Evolutionary conservation across 2,797 vertebrate genomes (phyloP), one percentile per base, ranked within the genome.

Genomic region (Orientallactaga sibirica): DNA sequence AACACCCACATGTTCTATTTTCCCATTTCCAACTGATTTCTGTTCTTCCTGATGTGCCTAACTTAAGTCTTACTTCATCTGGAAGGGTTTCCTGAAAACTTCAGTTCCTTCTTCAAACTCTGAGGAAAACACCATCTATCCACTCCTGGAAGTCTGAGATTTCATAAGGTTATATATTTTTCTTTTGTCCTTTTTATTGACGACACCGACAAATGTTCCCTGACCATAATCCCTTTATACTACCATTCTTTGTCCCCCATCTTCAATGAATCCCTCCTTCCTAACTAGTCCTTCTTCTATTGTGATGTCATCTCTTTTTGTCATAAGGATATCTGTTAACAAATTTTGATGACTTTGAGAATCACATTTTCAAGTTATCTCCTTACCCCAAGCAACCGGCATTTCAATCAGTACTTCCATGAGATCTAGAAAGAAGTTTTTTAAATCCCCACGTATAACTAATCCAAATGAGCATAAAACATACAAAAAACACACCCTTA

Each of bases 351-450:
- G 15, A 4, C 70, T 70, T 68, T 16, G 3, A 92, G 73, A n/a
- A 71, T 76, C 18, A 58, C 33, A 52, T 64, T 25, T 94, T 75
- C 10, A 52, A 71, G 20, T 77, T 80, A 79, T 61, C 24, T 68
- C 76, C 73, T 71, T 18, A 2, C 18, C 8, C 15, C 2, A 83
- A 90, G 62, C n/a, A 85, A 3, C 18, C 41, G 22, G 19, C 9
- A 62, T 27, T 48, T 91, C 41, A 84, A 37, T 73, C 12, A 84
- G 75, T 43, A 83, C 4, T 83, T 89, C 41, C 76, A 20, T 62
- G 27, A 48, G 84, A 83, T 88, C 80, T 88, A 75, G 84, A 90
- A 95, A 86, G 9, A 84, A 71, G 41, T n/a, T 33, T 93, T 92
- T 88, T 66, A 58, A 92, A 78, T 41, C 15, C 9, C 79, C 27